These are phyloP conservation scores for Fissipunctia ypsillon DNA, from an alignment of 2,888 invertebrate genomes.

Conservation along the genomic window DNA sequence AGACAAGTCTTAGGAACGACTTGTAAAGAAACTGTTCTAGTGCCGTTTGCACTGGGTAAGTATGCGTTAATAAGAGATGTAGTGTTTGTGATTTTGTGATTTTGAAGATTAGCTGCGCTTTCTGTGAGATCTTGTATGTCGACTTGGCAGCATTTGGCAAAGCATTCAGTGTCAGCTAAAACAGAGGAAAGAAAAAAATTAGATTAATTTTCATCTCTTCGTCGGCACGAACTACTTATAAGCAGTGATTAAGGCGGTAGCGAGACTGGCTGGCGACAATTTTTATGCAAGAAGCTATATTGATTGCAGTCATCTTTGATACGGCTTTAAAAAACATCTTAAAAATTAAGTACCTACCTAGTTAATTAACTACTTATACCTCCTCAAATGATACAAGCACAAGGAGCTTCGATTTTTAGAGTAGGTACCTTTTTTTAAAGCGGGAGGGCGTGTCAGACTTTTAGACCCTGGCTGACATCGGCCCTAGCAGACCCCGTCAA, in stretches of 20 bases:
- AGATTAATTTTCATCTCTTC: neutral
- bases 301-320: too few species aligned
- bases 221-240: too few species aligned
- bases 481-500: too few species aligned
- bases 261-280: too few species aligned
- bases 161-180: slow-evolving; percentile 15
- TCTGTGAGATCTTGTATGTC: neutral
- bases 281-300: too few species aligned
- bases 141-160: slow-evolving; percentile 1
- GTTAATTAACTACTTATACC: too few species aligned
- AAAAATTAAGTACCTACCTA: neutral
- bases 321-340: too few species aligned
- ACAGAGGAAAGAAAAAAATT: neutral
- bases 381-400: neutral
- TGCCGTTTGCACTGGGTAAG: neutral
- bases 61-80: neutral
- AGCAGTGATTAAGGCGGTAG: neutral
- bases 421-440: too few species aligned
- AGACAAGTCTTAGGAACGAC: slow-evolving; percentile 23
- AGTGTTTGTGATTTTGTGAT: neutral
- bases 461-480: too few species aligned
- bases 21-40: slow-evolving; percentile 22
- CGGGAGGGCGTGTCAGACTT: too few species aligned
- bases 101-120: neutral
- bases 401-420: neutral